Percentiles rank a stretch among this genome's conserved stretches.
These are phyloP conservation scores for Myodes glareolus DNA, from an alignment of 2,113 vertebrate species.

Conservation along the genomic window DNA sequence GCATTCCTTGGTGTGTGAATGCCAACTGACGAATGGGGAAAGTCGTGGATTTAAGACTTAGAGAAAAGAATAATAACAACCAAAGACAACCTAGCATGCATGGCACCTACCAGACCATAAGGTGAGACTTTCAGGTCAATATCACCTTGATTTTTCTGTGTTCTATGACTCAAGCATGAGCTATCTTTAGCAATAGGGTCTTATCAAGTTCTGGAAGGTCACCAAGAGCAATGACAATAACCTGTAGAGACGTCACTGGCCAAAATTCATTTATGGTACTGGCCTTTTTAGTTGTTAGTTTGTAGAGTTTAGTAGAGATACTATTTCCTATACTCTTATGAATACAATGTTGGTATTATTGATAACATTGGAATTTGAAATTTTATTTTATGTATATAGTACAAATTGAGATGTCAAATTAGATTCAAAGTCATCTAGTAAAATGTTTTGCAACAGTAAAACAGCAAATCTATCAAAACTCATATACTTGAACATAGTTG, in stretches of 20 bases:
- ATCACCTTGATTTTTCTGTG: background rate
- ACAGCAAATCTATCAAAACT: background rate
- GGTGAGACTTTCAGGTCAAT: background rate
- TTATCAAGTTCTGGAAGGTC: background rate
- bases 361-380: background rate
- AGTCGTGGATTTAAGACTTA: background rate
- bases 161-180: background rate
- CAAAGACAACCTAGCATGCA: background rate
- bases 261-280: background rate
- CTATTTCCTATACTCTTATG: background rate
- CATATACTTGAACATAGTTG: background rate
- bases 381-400: background rate
- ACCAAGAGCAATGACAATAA: background rate
- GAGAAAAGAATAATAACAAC: background rate
- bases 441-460: constrained; percentile 18
- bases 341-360: background rate
- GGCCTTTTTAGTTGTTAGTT: background rate
- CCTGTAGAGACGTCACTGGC: too few relatives aligned
- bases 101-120: too few relatives aligned
- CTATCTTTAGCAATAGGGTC: background rate
- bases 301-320: background rate
- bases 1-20: background rate
- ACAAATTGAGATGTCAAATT: background rate
- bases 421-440: background rate
- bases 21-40: background rate